Evolutionary conservation across 2,888 invertebrate species (phyloP), one percentile per base, ranked within the genome.

Genomic region (Malthinus flaveolus): DNA sequence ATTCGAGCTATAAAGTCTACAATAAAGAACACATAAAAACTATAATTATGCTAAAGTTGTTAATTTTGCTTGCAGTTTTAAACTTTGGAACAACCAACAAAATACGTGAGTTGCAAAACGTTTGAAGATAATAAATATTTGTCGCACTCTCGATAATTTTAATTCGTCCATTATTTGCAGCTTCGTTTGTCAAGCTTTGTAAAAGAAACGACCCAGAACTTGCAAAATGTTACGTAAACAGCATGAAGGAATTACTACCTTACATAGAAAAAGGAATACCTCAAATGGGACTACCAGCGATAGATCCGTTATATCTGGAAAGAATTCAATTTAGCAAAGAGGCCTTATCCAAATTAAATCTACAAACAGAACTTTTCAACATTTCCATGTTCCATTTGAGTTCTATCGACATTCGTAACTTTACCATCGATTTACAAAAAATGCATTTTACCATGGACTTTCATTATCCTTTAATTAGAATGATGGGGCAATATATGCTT

Each of bases 181-280:
- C 65, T 7, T 37, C 50, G 8, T 64, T 58, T 32, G 46, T 65
- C 10, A 49, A 50, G 11, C 32, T 61, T 7, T 76, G 76, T 53
- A 66, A 69, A 32, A 63, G 72, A 36, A 64, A 59, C 52, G 74
- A 73, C 55, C 70, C 71, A 4, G 65, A 75, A 10, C 62, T 77
- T 12, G 68, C 67, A 47, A 65, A 71, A 50, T 77, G 77, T 61
- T 62, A 75, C 31, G 45, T 71, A 11, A 65, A 71, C 9, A 69
- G 73, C 7, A 64, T 73, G 3, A 66, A 72, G 39, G 56, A 61
- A 23, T 56, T 75, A 9, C 65, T 64, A 31, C 72, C 74, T 0
- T 66, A 63, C 54, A 56, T 76, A 13, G 5, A 5, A 42, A 73
- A 71, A 61, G 77, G 76, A 3, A 67, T 76, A 32, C 75, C 75